A percentile compares a stretch with the other conserved stretches of the same genome.
Conservation (phyloP, 2,888 invertebrate genomes). For the Tenthredo distinguenda region DNA sequence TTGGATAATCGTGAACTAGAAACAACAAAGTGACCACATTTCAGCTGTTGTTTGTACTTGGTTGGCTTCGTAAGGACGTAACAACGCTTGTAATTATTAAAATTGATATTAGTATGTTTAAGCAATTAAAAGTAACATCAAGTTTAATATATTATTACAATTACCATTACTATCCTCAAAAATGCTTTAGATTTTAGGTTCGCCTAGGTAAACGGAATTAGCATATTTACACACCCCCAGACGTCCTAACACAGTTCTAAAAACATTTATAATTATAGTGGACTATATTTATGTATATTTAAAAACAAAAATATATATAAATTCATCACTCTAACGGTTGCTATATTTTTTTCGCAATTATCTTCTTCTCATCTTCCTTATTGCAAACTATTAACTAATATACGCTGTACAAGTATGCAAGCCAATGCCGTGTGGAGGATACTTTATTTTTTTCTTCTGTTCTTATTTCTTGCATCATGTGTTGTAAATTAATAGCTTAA, state of each 20-base stretch:
- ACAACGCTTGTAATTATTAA: constrained; percentile 77
- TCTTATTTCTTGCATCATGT: constrained; percentile 12
- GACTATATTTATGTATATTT: constrained; percentile 74
- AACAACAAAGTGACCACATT: constrained; percentile 60
- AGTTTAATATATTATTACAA: constrained; percentile 75
- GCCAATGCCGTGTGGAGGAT: constrained; percentile 14
- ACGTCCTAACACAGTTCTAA: constrained; percentile 61
- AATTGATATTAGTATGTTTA: constrained; percentile 77
- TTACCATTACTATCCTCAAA: constrained; percentile 71
- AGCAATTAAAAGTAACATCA: constrained; percentile 76
- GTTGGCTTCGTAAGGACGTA: constrained; percentile 76
- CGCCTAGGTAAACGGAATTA: constrained; percentile 64
- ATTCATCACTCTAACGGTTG: constrained; percentile 63
- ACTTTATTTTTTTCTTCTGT: neutral
- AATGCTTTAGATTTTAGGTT: constrained; percentile 72
- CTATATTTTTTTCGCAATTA: constrained; percentile 26
- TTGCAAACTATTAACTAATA: constrained; percentile 16
- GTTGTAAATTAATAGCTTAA: neutral
- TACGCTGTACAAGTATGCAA: constrained; percentile 46
- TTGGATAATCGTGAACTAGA: constrained; percentile 70
- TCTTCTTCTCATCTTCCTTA: constrained; percentile 28
- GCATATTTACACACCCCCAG: constrained; percentile 62
- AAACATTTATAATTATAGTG: constrained; percentile 68
- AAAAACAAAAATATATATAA: constrained; percentile 65
- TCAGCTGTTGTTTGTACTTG: constrained; percentile 71